Evolutionary conservation across 1,140 invertebrate genomes (phyloP).

Genomic region (Chelonus insularis): DNA sequence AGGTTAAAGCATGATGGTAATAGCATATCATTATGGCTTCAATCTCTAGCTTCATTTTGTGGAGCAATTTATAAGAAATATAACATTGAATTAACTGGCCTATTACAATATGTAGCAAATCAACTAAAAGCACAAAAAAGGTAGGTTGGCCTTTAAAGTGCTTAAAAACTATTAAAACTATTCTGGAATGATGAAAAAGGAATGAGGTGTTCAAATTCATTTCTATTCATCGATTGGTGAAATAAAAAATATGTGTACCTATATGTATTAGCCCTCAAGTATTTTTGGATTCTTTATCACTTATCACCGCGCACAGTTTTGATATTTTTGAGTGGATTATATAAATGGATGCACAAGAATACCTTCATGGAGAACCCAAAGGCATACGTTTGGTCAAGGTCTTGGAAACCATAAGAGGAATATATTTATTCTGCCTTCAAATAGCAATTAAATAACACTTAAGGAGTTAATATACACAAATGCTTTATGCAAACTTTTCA

Average conservation of each 20-base stretch:
- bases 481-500: background rate
- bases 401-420: conserved; percentile 29
- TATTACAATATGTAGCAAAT: conserved; percentile 96
- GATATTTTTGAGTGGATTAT: too few species aligned
- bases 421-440: conserved; percentile 11
- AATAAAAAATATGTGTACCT: too few species aligned
- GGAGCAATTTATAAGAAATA: conserved; percentile 97
- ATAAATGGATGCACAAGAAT: background rate
- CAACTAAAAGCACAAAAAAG: conserved; percentile 95
- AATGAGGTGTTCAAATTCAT: too few species aligned
- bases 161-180: conserved; percentile 10
- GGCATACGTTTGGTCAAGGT: conserved; percentile 23
- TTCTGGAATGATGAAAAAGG: background rate
- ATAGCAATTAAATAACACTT: conserved; percentile 8
- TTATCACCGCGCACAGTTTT: too few species aligned
- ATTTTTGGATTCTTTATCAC: too few species aligned
- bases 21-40: conserved; percentile 93
- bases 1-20: conserved; percentile 87
- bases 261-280: too few species aligned
- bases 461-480: background rate
- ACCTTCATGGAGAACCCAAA: conserved; percentile 5
- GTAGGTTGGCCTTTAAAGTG: conserved; percentile 56
- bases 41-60: conserved; percentile 91
- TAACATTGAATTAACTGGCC: conserved; percentile 90
- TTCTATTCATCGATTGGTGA: too few species aligned